phyloP scores from a whole-genome alignment of 53 echinoderm and acorn worm species.

The Stichopus horrens region DNA sequence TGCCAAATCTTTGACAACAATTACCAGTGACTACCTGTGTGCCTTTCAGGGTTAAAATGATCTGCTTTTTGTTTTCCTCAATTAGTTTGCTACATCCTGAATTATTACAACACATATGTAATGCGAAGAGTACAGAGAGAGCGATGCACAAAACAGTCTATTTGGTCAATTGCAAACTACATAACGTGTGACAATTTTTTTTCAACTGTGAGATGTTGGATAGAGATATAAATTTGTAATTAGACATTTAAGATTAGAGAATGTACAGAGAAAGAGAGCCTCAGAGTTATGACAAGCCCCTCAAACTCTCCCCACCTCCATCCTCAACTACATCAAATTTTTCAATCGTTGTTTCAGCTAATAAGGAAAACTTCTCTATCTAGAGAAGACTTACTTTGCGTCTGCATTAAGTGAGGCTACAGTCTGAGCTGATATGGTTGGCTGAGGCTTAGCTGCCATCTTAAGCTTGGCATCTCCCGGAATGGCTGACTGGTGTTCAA shows the following conservation, averaged over 20 bases:
- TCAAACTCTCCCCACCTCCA: background rate
- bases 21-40: background rate
- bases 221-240: too few species aligned
- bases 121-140: too few species aligned
- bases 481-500: background rate
- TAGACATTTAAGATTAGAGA: too few species aligned
- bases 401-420: conserved; percentile 9
- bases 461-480: background rate
- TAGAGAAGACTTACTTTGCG: background rate
- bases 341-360: background rate
- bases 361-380: background rate
- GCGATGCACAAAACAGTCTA: too few species aligned
- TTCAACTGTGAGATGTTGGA: too few species aligned
- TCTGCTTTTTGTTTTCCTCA: background rate
- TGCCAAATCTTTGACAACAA: too few species aligned
- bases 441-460: background rate
- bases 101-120: too few species aligned
- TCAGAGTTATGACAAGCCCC: too few species aligned
- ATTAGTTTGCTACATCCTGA: too few species aligned
- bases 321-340: background rate
- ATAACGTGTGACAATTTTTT: too few species aligned
- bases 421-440: conserved; percentile 8
- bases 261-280: too few species aligned
- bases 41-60: background rate
- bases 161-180: too few species aligned